Evolutionary conservation across 2,888 invertebrate species (phyloP).

Genomic region (Xylophagus ater): DNA sequence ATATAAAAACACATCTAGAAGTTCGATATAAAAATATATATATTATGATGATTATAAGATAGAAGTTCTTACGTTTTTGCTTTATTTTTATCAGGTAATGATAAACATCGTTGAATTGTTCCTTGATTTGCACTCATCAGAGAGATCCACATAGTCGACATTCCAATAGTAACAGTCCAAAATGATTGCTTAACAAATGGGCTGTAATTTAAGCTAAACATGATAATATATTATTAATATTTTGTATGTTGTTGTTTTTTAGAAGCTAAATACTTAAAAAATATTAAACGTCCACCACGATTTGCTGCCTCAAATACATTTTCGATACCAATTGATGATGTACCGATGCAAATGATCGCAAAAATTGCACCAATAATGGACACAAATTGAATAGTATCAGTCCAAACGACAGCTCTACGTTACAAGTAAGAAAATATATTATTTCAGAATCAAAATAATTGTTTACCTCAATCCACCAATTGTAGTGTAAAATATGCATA

Average conservation of each 20-base stretch:
- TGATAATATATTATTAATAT: background rate
- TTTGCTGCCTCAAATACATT: conserved; percentile 47
- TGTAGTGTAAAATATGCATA: conserved; percentile 67
- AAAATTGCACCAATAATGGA: conserved; percentile 46
- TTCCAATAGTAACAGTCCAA: conserved; percentile 47
- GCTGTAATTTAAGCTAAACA: conserved; percentile 48
- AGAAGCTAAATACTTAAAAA: background rate
- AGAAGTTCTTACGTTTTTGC: conserved; percentile 28
- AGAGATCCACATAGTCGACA: conserved; percentile 33
- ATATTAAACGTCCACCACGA: background rate
- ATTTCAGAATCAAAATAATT: conserved; percentile 46
- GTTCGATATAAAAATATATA: background rate
- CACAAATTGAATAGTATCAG: conserved; percentile 48
- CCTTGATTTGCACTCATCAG: conserved; percentile 37
- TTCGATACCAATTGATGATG: conserved; percentile 44
- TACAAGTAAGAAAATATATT: too few relatives aligned
- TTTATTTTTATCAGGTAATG: conserved; percentile 33
- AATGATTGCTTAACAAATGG: conserved; percentile 49
- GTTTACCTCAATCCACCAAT: conserved; percentile 41
- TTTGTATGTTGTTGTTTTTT: too few relatives aligned
- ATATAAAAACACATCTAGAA: conserved; percentile 17
- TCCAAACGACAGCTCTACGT: conserved; percentile 50
- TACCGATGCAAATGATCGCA: conserved; percentile 46
- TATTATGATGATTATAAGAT: background rate
- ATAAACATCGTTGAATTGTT: conserved; percentile 39